Conservation (phyloP, 2,113 vertebrate species). For the Tachuris rubrigastra region DNA sequence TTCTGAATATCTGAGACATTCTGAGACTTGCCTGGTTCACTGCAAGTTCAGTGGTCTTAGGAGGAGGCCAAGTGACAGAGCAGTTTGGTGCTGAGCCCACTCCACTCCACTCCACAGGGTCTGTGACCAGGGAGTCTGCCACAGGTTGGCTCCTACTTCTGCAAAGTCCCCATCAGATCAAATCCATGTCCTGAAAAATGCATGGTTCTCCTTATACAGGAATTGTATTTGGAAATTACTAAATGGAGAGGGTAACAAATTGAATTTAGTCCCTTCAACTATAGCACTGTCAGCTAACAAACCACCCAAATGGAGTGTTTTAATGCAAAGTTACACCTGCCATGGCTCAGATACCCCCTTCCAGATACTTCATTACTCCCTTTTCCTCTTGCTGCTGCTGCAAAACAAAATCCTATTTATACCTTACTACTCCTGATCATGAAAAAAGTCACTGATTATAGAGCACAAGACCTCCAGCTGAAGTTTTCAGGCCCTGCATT, state of each 20-base stretch:
- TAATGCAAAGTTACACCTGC: not conserved
- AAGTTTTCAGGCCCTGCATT: not conserved
- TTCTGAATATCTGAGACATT: not conserved
- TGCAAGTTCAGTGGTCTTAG: not conserved
- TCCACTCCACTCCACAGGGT: rapidly evolving
- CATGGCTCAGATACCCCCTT: not conserved
- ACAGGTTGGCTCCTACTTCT: not conserved
- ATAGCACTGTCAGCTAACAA: not conserved
- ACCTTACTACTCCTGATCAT: not conserved
- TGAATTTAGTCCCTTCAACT: not conserved
- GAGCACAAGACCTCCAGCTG: not conserved
- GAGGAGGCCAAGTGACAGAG: not conserved
- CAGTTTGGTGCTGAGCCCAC: not conserved
- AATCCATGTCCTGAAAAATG: not conserved
- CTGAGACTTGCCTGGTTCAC: not conserved
- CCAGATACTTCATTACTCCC: not conserved
- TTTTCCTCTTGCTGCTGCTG: not conserved
- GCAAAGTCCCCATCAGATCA: not conserved
- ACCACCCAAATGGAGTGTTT: not conserved
- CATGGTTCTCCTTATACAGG: not conserved
- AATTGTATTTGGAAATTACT: not conserved
- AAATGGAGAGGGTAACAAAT: not conserved
- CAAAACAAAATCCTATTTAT: not conserved
- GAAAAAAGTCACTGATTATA: not conserved
- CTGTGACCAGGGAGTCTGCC: not conserved